Conservation (phyloP, 2,888 invertebrate genomes). For the Thymelicus acteon region DNA sequence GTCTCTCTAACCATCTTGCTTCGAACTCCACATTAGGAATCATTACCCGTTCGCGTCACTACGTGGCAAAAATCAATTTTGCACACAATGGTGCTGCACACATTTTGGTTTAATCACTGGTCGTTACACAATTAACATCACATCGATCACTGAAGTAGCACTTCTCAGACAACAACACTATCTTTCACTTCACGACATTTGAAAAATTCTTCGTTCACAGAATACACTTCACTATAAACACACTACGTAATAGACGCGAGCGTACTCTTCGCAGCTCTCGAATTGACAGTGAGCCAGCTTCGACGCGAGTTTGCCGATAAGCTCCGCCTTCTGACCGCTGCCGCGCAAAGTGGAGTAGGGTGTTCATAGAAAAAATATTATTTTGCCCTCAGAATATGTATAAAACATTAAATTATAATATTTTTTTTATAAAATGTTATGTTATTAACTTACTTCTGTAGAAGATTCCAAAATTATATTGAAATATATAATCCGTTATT, state of each 20-base stretch:
- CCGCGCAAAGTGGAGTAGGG: constrained; percentile 84
- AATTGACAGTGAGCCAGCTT: constrained; percentile 83
- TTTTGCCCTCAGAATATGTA: constrained; percentile 5
- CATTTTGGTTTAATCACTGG: constrained; percentile 80
- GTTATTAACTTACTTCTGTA: background rate
- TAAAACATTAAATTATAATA: constrained; percentile 13
- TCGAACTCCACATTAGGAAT: constrained; percentile 96
- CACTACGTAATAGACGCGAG: constrained; percentile 81
- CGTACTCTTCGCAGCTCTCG: constrained; percentile 83
- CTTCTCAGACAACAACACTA: constrained; percentile 73
- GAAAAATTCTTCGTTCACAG: constrained; percentile 80
- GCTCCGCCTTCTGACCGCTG: constrained; percentile 85
- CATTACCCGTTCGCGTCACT: constrained; percentile 87
- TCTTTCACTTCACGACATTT: constrained; percentile 82
- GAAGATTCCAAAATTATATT: no score
- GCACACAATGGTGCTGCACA: constrained; percentile 81
- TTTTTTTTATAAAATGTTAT: background rate
- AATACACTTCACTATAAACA: constrained; percentile 82
- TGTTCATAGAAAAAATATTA: constrained; percentile 49
- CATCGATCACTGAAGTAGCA: constrained; percentile 72
- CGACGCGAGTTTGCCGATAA: constrained; percentile 85
- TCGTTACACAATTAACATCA: constrained; percentile 70
- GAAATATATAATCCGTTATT: no score
- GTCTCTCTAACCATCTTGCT: constrained; percentile 99
- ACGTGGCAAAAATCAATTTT: constrained; percentile 85